Percentiles rank a stretch among this genome's conserved stretches.
Evolutionary conservation across 2,888 invertebrate species (phyloP).

Genomic region (Girardia tigrina): DNA sequence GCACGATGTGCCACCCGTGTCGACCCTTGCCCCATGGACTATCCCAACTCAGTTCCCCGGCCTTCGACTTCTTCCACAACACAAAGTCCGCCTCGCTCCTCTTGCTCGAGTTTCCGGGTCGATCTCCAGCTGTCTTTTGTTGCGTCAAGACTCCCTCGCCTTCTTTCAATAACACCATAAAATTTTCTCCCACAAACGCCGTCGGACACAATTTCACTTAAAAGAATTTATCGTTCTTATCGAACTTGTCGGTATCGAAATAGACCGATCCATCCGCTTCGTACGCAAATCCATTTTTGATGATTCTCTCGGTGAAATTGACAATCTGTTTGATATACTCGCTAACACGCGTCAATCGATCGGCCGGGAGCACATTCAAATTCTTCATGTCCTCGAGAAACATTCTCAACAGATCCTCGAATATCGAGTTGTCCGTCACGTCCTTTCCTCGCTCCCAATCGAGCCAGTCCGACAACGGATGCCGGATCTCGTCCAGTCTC

Average conservation of each 20-base stretch:
- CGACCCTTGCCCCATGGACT: too few species aligned
- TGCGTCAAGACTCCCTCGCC: conserved; percentile 62
- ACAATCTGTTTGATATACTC: conserved; percentile 95
- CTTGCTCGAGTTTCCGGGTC: too few species aligned
- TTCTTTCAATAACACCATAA: conserved; percentile 47
- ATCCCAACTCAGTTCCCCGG: too few species aligned
- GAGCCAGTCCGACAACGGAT: neutral
- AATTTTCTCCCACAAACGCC: conserved; percentile 68
- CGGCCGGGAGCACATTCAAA: conserved; percentile 70
- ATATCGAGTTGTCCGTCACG: conserved; percentile 81
- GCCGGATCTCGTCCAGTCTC: conserved; percentile 39
- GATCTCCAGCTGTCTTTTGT: too few species aligned
- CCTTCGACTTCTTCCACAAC: too few species aligned
- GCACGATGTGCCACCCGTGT: too few species aligned
- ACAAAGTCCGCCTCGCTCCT: too few species aligned
- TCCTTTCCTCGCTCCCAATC: neutral
- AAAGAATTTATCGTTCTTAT: conserved; percentile 66
- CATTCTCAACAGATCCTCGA: conserved; percentile 69
- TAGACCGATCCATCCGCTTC: conserved; percentile 86
- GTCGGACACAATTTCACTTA: conserved; percentile 96
- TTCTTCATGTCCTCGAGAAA: conserved; percentile 76
- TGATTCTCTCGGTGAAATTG: conserved; percentile 68
- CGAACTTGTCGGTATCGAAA: conserved; percentile 80
- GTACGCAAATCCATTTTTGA: conserved; percentile 63
- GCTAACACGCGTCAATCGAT: conserved; percentile 87